Conservation (phyloP, 1,140 invertebrate species). For the Chironomus tepperi region DNA sequence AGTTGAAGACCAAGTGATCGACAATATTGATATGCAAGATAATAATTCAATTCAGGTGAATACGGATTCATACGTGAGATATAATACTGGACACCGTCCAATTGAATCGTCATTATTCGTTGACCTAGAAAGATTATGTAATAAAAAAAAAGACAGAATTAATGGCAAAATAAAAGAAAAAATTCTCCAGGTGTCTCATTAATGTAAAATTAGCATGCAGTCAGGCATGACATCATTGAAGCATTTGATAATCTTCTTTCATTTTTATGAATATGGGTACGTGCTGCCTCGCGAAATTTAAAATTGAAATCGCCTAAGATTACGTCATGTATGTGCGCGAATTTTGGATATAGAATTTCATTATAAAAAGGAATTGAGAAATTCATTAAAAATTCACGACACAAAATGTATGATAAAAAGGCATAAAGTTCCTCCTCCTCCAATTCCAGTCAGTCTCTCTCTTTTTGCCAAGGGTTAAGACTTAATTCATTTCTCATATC, state of each 20-base stretch:
- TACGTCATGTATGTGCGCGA: background rate
- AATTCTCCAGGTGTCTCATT: conserved; percentile 14
- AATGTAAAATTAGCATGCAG: background rate
- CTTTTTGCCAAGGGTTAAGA: no score
- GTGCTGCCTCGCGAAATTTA: background rate
- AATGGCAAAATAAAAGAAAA: conserved; percentile 22
- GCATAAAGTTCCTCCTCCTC: no score
- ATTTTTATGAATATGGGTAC: background rate
- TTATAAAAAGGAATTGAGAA: background rate
- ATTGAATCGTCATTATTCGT: conserved; percentile 73
- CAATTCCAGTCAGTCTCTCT: no score
- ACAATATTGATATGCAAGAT: conserved; percentile 80
- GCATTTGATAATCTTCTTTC: background rate
- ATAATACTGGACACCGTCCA: conserved; percentile 79
- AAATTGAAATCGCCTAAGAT: background rate
- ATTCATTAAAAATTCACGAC: conserved; percentile 13
- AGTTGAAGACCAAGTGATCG: conserved; percentile 74
- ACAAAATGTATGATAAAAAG: conserved; percentile 18
- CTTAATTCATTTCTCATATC: no score
- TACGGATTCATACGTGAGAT: conserved; percentile 81
- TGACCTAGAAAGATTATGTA: conserved; percentile 47
- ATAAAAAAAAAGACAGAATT: conserved; percentile 36
- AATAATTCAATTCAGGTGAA: conserved; percentile 76
- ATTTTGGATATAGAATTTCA: background rate
- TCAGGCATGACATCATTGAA: background rate